Evolutionary conservation across 2,797 vertebrate species (phyloP), one percentile per base, ranked within the genome.

Genomic region (Orientallactaga sibirica): DNA sequence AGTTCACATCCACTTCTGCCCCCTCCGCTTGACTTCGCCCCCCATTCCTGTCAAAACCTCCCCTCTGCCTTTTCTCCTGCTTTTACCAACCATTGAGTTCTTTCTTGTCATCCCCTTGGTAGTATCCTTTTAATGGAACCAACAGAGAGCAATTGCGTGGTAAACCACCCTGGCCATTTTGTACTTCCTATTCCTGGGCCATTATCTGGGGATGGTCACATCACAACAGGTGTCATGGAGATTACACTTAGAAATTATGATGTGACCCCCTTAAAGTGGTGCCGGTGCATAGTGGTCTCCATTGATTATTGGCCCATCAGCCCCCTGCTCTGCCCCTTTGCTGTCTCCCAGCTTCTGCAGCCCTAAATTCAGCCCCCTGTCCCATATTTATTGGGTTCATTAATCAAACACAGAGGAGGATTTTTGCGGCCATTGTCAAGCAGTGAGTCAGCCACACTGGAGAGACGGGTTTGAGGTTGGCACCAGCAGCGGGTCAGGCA

Each of bases 371-470:
- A 88, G 48, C 61, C 85, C 79, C 76, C 79, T 14, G 85, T 91
- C 87, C 91, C 91, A 55, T 94, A 80, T 41, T 94, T 92, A 93
- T 96, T 95, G 92, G 94, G 95, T 94, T 97, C 95, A 95, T 95
- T 97, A 97, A 96, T 95, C 95, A 97, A 97, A 96, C 94, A 95
- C 90, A 97, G 96, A 96, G 96, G 90, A 97, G 96, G 95, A 95
- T 97, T 97, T 97, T 95, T 80, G 64, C 20, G 8, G 90, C 96
- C 92, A 97, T 97, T 97, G 95, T 97, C 90, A 96, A 92, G 84
- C 92, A 0, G 29, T 97, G 96, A 97, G 96, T 96, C 97, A 97
- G 95, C 92, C 73, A 4, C 95, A 97, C 95, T 7, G 88, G 96
- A 97, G 96, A 96, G 96, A 97, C 95, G 84, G 90, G 97, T 97